Evolutionary conservation across 2,113 vertebrate genomes (phyloP), one percentile per base, ranked within the genome.

Genomic region (Ploceus nigricollis): DNA sequence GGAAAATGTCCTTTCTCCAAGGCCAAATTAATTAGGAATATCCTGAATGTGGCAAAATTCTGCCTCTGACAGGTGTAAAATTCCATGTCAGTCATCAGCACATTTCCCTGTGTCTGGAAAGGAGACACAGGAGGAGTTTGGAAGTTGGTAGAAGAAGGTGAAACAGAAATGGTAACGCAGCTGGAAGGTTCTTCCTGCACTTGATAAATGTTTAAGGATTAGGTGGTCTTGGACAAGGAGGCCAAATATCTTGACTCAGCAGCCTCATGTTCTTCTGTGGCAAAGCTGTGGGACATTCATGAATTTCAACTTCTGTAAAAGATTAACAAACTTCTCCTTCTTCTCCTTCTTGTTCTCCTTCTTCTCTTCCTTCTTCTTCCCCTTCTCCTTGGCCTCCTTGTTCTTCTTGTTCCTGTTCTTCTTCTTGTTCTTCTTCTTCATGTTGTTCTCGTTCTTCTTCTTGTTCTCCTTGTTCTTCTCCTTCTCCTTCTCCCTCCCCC

Each of bases 291-390:
- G 57, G 14, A 25, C 7, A 2, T 44, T 61, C 12, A 13, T 71
- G 23, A 15, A 58, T 50, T 84, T n/a, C 45, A 68, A 0, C 15
- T 85, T 89, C 54, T 56, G 1, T 6, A 19, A 48, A 30, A 33
- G 56, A 84, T 17, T 11, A 84, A 45, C 20, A 50, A 64, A 13
- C 10, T 2, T 23, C 10, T 28, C 11, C 17, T 21, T 2, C 16
- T 44, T 5, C 39, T 58, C 4, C 15, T 33, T 1, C 12, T 57
- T 1, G 4, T n/a, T 0, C 24, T 57, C 1, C 16, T 31, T 0
- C 15, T 33, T 0, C 27, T 53, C 0, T 33, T 54, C 0, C 19
- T 31, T 1, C 30, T 5, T 2, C 18, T 39, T 0, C 9, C 15
- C 3, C 18, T 30, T 7, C 13, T 50, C 1, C 7, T 15, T 2